Evolutionary conservation across 2,113 vertebrate species (phyloP), one percentile per base, ranked within the genome.

Genomic region (Eidolon helvum): DNA sequence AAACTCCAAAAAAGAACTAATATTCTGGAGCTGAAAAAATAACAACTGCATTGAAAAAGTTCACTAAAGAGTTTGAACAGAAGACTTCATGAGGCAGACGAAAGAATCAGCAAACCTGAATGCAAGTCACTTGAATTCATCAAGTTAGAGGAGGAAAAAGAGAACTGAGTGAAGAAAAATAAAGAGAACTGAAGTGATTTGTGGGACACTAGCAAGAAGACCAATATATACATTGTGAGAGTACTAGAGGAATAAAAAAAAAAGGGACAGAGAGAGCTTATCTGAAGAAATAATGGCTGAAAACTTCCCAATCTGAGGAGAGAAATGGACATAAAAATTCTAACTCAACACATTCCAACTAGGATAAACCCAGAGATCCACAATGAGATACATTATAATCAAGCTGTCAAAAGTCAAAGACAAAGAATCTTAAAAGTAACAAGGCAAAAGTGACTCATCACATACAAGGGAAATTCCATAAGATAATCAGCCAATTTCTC

Each of bases 241-340:
- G 35, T n/a, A 45, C 35, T n/a, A 55, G 45, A 75, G 45, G 24
- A 57, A 61, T 40, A 84, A 33, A 55, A 10, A 77, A 86, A 21
- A 80, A 77, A 86, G 28, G 35, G 35, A 4, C 35, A 75, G 28
- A 85, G 68, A 92, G 26, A 53, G 10, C 45, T 66, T 43, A 93
- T 48, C 26, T 86, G 59, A 92, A 92, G 45, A 78, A 59, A 78
- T 28, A 86, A 87, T 78, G 48, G 33, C 61, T 87, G 50, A 87
- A 69, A 87, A 59, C 22, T 68, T 78, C 22, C 72, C 38, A 87
- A 48, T 87, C 61, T 93, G 57, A 75, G 50, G 22, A 77, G 38
- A 92, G 57, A 74, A 88, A 43, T n/a, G 69, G 55, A 72, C 30
- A 93, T 68, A 86, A 78, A 93, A 77, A 59, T 78, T 68, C 82